Evolutionary conservation across 2,113 vertebrate species (phyloP).

Genomic region (Caloenas nicobarica): DNA sequence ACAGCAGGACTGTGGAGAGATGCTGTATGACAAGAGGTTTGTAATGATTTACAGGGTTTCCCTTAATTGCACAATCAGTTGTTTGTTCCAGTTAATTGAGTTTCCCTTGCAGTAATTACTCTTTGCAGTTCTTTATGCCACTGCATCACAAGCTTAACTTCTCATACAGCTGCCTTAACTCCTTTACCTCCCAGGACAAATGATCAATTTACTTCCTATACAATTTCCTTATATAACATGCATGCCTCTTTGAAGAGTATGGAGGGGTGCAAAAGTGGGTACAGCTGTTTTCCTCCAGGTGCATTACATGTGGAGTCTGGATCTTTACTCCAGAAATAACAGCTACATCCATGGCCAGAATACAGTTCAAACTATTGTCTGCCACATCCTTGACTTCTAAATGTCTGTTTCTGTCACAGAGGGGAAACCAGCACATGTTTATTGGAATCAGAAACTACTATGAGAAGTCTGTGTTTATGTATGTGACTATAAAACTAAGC

Average conservation of each 20-base stretch:
- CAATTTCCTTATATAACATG: background rate
- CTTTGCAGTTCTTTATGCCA: conserved; percentile 18
- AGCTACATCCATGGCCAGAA: background rate
- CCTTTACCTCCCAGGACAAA: background rate
- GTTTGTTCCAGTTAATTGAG: conserved; percentile 70
- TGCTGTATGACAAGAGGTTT: conserved; percentile 26
- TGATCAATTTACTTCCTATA: background rate
- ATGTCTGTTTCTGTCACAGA: background rate
- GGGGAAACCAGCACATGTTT: background rate
- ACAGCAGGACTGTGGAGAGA: conserved; percentile 4
- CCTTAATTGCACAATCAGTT: conserved; percentile 58
- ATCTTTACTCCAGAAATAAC: background rate
- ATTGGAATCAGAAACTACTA: background rate
- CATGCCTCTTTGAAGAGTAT: background rate
- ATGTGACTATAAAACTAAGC: background rate
- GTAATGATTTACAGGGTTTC: conserved; percentile 52
- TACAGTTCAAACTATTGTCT: background rate
- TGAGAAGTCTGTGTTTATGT: background rate
- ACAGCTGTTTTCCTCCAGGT: background rate
- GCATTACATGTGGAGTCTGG: background rate
- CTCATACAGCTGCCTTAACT: background rate
- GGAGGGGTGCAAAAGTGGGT: background rate
- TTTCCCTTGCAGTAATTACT: conserved; percentile 56
- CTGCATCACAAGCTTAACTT: background rate
- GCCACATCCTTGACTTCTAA: background rate